Percentiles rank a stretch among this genome's conserved stretches.
Evolutionary conservation across 2,888 invertebrate genomes (phyloP).

Genomic region (Drosophila cracens): DNA sequence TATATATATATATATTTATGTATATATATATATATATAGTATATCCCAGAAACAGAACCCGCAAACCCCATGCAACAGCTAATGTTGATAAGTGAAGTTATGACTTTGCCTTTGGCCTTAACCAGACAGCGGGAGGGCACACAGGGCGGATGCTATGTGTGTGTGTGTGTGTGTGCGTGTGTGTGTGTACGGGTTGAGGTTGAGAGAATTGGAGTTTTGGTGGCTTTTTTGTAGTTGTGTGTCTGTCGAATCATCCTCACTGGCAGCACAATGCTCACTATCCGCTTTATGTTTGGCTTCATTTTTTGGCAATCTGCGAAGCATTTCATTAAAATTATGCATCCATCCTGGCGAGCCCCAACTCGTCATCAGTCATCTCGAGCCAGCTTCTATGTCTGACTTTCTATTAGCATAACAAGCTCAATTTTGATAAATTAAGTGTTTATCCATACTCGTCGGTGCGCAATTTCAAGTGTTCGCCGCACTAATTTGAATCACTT

Average conservation of each 20-base stretch:
- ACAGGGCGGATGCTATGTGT: background rate
- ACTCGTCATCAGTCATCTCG: background rate
- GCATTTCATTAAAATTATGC: slow-evolving; percentile 63
- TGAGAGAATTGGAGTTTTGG: slow-evolving; percentile 6
- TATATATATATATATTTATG: background rate
- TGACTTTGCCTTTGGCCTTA: slow-evolving; percentile 73
- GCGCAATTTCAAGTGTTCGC: slow-evolving; percentile 45
- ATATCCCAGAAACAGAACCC: slow-evolving; percentile 64
- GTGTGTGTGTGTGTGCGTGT: background rate
- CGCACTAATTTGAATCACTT: slow-evolving; percentile 72
- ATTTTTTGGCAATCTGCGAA: slow-evolving; percentile 47
- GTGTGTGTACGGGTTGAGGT: background rate
- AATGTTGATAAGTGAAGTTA: slow-evolving; percentile 83
- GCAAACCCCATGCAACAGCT: slow-evolving; percentile 62
- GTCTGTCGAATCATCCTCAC: slow-evolving; percentile 38
- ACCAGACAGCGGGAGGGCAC: slow-evolving; percentile 52
- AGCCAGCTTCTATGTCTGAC: slow-evolving; percentile 35
- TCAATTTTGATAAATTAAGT: slow-evolving; percentile 83
- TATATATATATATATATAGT: slow-evolving; percentile 61
- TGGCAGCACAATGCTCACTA: slow-evolving; percentile 20
- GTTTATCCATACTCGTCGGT: slow-evolving; percentile 74
- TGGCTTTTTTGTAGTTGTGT: slow-evolving; percentile 11
- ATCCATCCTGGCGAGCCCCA: slow-evolving; percentile 13
- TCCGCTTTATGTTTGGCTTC: slow-evolving; percentile 33
- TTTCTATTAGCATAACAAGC: slow-evolving; percentile 82